phyloP scores from a whole-genome alignment of 2,888 invertebrate genomes.

The Omphaloscelis lunosa region DNA sequence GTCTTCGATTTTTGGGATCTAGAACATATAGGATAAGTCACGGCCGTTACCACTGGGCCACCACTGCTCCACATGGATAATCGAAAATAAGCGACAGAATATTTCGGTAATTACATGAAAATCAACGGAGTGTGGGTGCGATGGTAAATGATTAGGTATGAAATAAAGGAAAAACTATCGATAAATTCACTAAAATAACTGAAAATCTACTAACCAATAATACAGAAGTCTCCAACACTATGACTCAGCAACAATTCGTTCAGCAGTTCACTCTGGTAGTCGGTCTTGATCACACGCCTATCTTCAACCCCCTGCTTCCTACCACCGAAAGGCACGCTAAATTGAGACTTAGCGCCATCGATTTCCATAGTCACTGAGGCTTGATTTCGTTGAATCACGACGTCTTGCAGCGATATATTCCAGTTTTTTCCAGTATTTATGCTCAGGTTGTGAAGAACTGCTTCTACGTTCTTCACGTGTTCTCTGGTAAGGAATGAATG shows the following conservation, averaged over 20 bases:
- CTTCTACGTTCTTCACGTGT: slow-evolving; percentile 93
- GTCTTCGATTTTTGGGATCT: too few relatives aligned
- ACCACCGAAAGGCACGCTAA: slow-evolving; percentile 83
- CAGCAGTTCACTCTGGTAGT: slow-evolving; percentile 95
- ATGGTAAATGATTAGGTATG: too few relatives aligned
- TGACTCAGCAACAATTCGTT: slow-evolving; percentile 95
- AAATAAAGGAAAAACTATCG: background rate
- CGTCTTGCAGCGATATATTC: slow-evolving; percentile 71
- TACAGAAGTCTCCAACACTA: slow-evolving; percentile 95
- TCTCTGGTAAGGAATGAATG: slow-evolving; percentile 95
- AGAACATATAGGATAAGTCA: too few relatives aligned
- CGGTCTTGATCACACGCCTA: slow-evolving; percentile 91
- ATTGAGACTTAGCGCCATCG: slow-evolving; percentile 82
- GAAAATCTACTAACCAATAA: slow-evolving; percentile 91
- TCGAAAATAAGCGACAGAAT: background rate
- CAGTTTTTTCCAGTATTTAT: slow-evolving; percentile 77
- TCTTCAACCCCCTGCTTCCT: slow-evolving; percentile 72
- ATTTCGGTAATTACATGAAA: background rate
- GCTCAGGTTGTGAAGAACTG: slow-evolving; percentile 92
- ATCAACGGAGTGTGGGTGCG: background rate
- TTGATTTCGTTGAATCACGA: slow-evolving; percentile 78
- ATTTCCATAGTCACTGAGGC: slow-evolving; percentile 85
- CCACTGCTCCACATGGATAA: too few relatives aligned
- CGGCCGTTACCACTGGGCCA: too few relatives aligned
- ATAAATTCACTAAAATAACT: background rate